Conservation (phyloP, 2,113 vertebrate species). For the Corythaeola cristata region DNA sequence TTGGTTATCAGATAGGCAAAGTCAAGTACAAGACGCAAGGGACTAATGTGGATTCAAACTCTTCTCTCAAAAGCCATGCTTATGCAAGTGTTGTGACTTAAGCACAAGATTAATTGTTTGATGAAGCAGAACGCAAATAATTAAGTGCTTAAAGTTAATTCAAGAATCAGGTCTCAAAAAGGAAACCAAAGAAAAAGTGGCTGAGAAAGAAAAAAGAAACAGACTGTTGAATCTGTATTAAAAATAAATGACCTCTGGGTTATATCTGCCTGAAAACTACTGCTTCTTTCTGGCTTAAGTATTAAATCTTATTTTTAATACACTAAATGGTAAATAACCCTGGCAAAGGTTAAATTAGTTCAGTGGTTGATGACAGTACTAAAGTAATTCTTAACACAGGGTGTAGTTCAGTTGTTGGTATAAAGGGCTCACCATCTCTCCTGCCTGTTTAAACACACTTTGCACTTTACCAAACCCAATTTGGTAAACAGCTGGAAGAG, state of each 20-base stretch:
- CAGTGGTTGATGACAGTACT: not conserved
- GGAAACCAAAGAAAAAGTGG: not conserved
- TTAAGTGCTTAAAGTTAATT: not conserved
- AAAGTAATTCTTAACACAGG: not conserved
- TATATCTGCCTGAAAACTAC: constrained; percentile 1
- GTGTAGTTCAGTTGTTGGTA: not conserved
- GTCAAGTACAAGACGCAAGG: not conserved
- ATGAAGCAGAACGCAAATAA: not conserved
- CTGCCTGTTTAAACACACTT: not conserved
- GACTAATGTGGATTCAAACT: not conserved
- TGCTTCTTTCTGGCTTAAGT: not conserved
- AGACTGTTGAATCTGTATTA: not conserved
- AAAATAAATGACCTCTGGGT: constrained; percentile 41
- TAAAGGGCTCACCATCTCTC: not conserved
- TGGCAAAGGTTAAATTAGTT: constrained; percentile 1
- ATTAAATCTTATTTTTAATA: constrained; percentile 7
- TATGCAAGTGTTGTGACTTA: not conserved
- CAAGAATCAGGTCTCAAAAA: not conserved
- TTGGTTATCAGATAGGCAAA: not conserved
- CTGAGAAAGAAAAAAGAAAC: not conserved
- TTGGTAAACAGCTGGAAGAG: not conserved
- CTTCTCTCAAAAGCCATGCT: not conserved
- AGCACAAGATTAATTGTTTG: not conserved
- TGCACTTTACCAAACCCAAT: not conserved
- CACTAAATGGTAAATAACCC: not conserved